A percentile compares a stretch with the other conserved stretches of the same genome.
These are phyloP conservation scores for Myioborus miniatus DNA, from an alignment of 2,797 vertebrate species.

Conservation along the genomic window DNA sequence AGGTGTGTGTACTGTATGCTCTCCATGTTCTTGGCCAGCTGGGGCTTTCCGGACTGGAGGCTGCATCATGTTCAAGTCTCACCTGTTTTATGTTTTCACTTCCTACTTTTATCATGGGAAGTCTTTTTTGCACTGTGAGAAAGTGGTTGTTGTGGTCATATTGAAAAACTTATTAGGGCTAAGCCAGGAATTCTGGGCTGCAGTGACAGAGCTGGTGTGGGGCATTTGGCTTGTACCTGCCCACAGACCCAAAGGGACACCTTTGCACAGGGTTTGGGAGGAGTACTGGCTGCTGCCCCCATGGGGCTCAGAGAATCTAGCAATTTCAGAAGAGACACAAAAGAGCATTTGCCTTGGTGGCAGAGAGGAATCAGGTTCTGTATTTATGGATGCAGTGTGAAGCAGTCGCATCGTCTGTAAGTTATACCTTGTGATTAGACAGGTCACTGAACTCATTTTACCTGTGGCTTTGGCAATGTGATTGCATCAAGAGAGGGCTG, in stretches of 20 bases:
- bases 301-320: accelerated
- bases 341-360: neutral
- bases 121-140: neutral
- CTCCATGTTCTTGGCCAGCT: accelerated
- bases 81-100: neutral
- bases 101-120: neutral
- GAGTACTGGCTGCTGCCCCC: neutral
- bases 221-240: accelerated
- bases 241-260: neutral
- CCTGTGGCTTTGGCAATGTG: neutral
- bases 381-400: neutral
- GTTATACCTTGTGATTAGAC: neutral
- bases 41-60: neutral
- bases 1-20: accelerated
- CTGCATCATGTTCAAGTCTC: neutral
- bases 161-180: neutral
- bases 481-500: neutral
- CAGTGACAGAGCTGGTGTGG: neutral
- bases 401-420: accelerated
- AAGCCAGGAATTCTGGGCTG: neutral
- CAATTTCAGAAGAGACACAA: neutral
- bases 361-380: neutral
- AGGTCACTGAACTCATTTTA: constrained; percentile 22
- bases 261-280: neutral
- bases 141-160: neutral